These are phyloP conservation scores for Dallia pectoralis DNA, from an alignment of 2,797 vertebrate genomes.

Conservation along the genomic window DNA sequence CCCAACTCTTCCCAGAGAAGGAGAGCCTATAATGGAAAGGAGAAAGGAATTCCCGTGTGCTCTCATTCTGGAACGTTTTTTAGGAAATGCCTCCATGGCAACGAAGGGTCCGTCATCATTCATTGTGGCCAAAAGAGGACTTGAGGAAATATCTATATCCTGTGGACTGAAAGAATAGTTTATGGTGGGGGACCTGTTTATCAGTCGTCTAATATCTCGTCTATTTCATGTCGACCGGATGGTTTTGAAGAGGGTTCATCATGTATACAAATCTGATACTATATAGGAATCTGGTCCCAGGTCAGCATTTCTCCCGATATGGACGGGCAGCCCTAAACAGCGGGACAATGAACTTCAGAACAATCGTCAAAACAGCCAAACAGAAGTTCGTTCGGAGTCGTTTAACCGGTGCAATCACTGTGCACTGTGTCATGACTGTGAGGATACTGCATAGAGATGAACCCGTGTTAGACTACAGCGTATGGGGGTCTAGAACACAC, in stretches of 20 bases:
- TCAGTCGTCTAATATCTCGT: background rate
- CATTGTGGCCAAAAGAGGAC: conserved; percentile 5
- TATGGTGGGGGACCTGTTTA: background rate
- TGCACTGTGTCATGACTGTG: background rate
- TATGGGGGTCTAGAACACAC: background rate
- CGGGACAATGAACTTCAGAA: background rate
- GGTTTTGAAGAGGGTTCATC: background rate
- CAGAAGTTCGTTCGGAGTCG: background rate
- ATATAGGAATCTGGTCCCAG: conserved; percentile 43
- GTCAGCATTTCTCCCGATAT: conserved; percentile 6
- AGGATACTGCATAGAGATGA: background rate
- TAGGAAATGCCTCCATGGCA: conserved; percentile 50
- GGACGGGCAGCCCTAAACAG: background rate
- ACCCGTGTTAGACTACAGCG: too few relatives aligned
- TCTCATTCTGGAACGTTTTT: conserved; percentile 27
- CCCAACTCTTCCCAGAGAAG: conserved; percentile 27
- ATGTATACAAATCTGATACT: conserved; percentile 42
- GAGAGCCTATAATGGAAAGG: conserved; percentile 21
- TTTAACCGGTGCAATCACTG: background rate
- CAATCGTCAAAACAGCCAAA: background rate
- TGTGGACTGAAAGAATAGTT: conserved; percentile 1
- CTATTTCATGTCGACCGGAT: background rate
- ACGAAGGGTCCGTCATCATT: conserved; percentile 34
- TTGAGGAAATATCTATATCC: conserved; percentile 9
- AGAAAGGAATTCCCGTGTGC: conserved; percentile 46